Evolutionary conservation across 2,797 vertebrate species (phyloP), one percentile per base, ranked within the genome.

Genomic region (Cyclura pinguis): DNA sequence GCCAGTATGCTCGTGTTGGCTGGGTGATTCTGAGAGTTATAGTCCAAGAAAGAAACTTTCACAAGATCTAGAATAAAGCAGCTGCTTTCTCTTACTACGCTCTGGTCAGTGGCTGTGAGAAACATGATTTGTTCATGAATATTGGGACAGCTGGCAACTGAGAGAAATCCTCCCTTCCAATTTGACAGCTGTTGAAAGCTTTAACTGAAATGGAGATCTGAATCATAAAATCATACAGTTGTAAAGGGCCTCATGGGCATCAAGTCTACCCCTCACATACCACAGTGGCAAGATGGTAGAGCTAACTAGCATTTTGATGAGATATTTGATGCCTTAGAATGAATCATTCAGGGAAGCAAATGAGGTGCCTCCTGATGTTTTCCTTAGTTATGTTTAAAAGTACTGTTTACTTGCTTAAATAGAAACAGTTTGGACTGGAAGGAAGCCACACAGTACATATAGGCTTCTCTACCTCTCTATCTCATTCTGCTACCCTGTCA

Each of bases 341-440:
- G 80, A 89, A 57, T 89, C 78, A 24, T 82, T 83, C 62, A 89
- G 50, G 35, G 5, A 72, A 35, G 38, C 35, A 74, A 29, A 8
- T 77, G 72, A 57, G 24, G 59, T 29, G 59, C 72, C 78, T 89
- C 59, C 27, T 89, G 85, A 83, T 47, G 29, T 57, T 87, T 84
- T 72, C 73, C 85, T 57, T 84, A 62, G 73, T 42, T 62, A 42
- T 67, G 84, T 89, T 92, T 83, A 59, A 76, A 89, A 6, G 87
- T 82, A 32, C 35, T n/a, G 10, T 38, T 89, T 81, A 64, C n/a
- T 55, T 82, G 57, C 62, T 77, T 80, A 89, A 92, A 89, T 80
- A 73, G 74, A 89, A 87, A 87, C 32, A 55, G 38, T 84, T 89
- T 64, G 78, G 59, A 78, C 69, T 86, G 55, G 74, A 89, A 84